phyloP scores from a whole-genome alignment of 2,113 vertebrate species.

The Poicephalus gulielmi region DNA sequence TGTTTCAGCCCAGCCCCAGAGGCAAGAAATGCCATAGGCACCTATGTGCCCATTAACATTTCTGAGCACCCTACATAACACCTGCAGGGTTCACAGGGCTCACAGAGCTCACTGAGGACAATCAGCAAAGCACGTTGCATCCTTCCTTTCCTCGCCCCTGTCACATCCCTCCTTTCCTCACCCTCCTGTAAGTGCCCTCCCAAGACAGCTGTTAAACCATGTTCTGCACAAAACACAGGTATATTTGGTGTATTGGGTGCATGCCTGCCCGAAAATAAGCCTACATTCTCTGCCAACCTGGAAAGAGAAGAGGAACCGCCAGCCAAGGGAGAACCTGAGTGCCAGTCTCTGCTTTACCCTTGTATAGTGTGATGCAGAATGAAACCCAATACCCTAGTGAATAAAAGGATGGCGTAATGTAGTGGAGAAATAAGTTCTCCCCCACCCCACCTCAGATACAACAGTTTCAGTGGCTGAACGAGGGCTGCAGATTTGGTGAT shows the following conservation, averaged over 20 bases:
- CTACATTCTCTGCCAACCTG: neutral
- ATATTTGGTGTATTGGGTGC: fast-evolving
- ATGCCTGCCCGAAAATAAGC: fast-evolving
- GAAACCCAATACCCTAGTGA: neutral
- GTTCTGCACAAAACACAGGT: neutral
- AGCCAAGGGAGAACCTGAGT: neutral
- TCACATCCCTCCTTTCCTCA: neutral
- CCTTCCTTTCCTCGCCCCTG: neutral
- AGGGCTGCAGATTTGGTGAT: neutral
- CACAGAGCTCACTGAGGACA: neutral
- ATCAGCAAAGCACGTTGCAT: neutral
- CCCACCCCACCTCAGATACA: neutral
- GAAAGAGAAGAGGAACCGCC: neutral
- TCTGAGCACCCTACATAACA: neutral
- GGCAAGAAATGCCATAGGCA: neutral
- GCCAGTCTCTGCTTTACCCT: neutral
- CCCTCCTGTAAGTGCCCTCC: neutral
- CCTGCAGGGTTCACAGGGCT: neutral
- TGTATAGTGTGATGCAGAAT: neutral
- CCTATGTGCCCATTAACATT: neutral
- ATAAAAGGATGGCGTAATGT: neutral
- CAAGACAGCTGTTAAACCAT: neutral
- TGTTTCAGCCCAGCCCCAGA: neutral
- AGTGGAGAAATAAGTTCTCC: neutral
- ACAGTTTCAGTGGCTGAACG: neutral